Evolutionary conservation across 2,113 vertebrate species (phyloP), one percentile per base, ranked within the genome.

Genomic region (Aldabrachelys gigantea): DNA sequence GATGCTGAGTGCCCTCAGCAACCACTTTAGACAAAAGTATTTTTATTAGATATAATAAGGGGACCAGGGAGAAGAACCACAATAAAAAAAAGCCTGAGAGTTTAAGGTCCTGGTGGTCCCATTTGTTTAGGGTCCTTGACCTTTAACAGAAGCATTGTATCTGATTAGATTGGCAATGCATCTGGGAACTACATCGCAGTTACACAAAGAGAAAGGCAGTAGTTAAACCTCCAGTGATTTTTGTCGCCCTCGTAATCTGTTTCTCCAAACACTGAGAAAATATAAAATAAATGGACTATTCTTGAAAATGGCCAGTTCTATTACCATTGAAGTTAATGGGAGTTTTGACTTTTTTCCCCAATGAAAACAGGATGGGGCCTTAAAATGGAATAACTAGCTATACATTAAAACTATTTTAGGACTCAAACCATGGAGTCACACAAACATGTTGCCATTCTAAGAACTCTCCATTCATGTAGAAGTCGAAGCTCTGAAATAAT

Each of bases 291-390:
- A 50, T 69, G 2, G 8, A 35, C 62, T 75, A 59, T 5, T 82
- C 6, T 84, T 86, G 59, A 53, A 84, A 62, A 38, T 10, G 8
- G 87, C 52, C 6, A 82, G 88, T 41, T 10, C 31, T 56, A 1
- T 47, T 50, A 54, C 5, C 21, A 84, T 21, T 53, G 14, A 92
- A 95, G 6, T 50, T 83, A 95, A 75, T 81, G 8, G 5, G 22
- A 62, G 13, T 53, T 95, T 80, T 88, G 22, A 84, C 80, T 80
- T 87, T 2, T 13, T 13, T 8, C 21, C 31, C 14, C 56, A 11
- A 5, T n/a, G 31, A 0, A 85, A 38, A 79, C 12, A 35, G 16
- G 0, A 11, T 1, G 7, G 9, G 49, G 10, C 35, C 56, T 52
- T 22, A 89, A 85, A 6, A 11, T 54, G n/a, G 78, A 89, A 41